These are phyloP conservation scores for Cybosia mesomella DNA, from an alignment of 2,888 invertebrate genomes.

Conservation along the genomic window DNA sequence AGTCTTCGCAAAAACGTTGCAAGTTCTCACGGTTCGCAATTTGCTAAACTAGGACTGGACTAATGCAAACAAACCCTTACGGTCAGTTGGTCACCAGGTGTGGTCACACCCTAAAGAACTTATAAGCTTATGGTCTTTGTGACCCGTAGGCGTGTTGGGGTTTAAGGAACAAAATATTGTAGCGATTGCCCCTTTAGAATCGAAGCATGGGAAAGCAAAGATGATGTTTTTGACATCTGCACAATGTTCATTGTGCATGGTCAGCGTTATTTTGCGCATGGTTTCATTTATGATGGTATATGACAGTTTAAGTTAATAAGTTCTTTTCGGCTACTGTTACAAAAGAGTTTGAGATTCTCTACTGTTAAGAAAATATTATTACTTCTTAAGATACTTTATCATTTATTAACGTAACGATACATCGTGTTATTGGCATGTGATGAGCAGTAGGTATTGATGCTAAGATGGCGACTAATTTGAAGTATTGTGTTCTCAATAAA, in stretches of 20 bases:
- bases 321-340: not conserved
- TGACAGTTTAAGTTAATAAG: conserved; percentile 13
- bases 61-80: conserved; percentile 78
- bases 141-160: conserved; percentile 74
- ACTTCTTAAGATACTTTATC: not conserved
- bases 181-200: conserved; percentile 66
- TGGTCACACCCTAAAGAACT: conserved; percentile 75
- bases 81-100: conserved; percentile 82
- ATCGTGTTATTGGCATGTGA: not conserved
- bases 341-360: not conserved
- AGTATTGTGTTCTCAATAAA: no score
- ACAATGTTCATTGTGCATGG: conserved; percentile 70
- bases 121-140: conserved; percentile 77
- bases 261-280: conserved; percentile 69
- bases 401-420: not conserved
- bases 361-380: not conserved
- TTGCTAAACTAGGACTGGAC: conserved; percentile 71
- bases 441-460: not conserved
- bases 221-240: conserved; percentile 82
- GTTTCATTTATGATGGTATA: conserved; percentile 55
- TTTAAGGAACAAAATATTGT: conserved; percentile 78
- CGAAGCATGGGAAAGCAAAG: conserved; percentile 72
- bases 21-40: conserved; percentile 77
- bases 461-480: not conserved
- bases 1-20: conserved; percentile 60